Percentiles rank a stretch among this genome's conserved stretches.
phyloP scores from a whole-genome alignment of 2,113 vertebrate species.

The Tautogolabrus adspersus region DNA sequence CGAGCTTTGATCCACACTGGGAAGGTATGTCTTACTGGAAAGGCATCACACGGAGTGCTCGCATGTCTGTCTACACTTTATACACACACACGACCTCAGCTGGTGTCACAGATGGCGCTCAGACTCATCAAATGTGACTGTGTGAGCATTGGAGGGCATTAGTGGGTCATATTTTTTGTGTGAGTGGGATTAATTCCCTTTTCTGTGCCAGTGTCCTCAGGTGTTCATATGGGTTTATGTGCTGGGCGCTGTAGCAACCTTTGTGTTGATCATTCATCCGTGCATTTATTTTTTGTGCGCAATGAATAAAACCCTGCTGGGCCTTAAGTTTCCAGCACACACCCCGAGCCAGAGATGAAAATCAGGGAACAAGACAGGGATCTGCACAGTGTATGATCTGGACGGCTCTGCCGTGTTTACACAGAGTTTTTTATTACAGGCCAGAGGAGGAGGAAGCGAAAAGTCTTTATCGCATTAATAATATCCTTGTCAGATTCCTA shows the following conservation, averaged over 20 bases:
- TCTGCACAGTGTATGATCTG: conserved; percentile 71
- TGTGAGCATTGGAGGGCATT: conserved; percentile 30
- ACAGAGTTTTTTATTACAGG: conserved; percentile 61
- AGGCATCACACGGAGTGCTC: conserved; percentile 43
- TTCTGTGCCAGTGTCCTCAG: conserved; percentile 38
- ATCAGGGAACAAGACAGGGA: conserved; percentile 69
- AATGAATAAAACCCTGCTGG: conserved; percentile 60
- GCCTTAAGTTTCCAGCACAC: conserved; percentile 49
- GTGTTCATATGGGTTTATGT: conserved; percentile 36
- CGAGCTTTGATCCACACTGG: conserved; percentile 58
- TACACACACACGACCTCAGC: conserved; percentile 39
- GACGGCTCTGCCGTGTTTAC: conserved; percentile 67
- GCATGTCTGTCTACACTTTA: conserved; percentile 53
- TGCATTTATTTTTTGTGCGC: conserved; percentile 45
- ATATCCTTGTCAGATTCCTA: conserved; percentile 58
- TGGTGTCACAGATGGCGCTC: conserved; percentile 71
- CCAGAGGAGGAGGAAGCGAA: conserved; percentile 60
- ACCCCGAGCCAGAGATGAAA: conserved; percentile 67
- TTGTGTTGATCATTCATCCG: conserved; percentile 48
- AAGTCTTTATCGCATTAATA: conserved; percentile 76
- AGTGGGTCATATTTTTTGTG: conserved; percentile 28
- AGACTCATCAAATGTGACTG: conserved; percentile 41
- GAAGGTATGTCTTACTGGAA: conserved; percentile 67
- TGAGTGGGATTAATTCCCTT: conserved; percentile 18
- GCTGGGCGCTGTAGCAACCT: conserved; percentile 9